Conservation (phyloP, 2,888 invertebrate genomes). For the Erpobdella octoculata region DNA sequence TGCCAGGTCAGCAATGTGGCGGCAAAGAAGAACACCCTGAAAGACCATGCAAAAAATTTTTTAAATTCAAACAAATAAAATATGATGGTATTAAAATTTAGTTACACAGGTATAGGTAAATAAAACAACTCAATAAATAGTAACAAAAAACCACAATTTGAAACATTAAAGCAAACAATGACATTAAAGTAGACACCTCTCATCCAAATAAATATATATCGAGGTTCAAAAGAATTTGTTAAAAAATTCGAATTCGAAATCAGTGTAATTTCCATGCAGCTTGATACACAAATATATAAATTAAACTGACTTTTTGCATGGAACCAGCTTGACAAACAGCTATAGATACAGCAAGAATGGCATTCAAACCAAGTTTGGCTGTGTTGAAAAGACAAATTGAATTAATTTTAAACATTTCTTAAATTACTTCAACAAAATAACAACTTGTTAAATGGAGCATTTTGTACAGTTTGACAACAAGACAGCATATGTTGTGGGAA, state of each 20-base stretch:
- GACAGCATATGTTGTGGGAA: no score
- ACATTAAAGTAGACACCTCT: no score
- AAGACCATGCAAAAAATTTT: background rate
- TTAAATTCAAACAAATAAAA: background rate
- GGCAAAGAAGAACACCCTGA: constrained; percentile 56
- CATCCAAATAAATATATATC: no score
- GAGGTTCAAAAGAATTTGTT: no score
- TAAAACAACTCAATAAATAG: no score
- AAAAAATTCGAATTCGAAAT: background rate
- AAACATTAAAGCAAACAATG: no score
- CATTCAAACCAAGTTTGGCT: constrained; percentile 88
- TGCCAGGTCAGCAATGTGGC: constrained; percentile 88
- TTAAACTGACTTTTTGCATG: constrained; percentile 67
- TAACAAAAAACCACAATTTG: no score
- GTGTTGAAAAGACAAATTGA: constrained; percentile 4
- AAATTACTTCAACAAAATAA: no score
- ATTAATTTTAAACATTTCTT: no score
- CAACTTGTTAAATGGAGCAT: no score
- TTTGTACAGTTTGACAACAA: no score
- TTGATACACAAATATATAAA: background rate
- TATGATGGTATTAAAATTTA: background rate
- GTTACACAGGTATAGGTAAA: no score
- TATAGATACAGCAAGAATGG: constrained; percentile 90
- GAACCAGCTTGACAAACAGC: constrained; percentile 96
- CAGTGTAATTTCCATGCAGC: background rate